Evolutionary conservation across 2,797 vertebrate species (phyloP).

Genomic region (Fistularia tabacaria): DNA sequence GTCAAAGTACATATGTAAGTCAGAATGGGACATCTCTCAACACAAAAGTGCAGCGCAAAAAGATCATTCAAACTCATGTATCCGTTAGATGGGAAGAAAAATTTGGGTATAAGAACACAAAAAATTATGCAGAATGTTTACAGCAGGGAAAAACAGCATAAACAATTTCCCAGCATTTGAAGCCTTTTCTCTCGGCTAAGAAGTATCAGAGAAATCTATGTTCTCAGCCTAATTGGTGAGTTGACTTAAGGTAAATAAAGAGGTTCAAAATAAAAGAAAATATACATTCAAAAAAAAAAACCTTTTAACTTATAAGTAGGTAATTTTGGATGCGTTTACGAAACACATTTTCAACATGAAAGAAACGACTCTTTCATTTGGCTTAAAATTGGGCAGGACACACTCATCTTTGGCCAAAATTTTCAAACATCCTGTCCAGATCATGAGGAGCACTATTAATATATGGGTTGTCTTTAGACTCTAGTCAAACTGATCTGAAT

Average conservation of each 20-base stretch:
- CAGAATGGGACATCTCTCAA: constrained; percentile 47
- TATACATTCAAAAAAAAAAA: not conserved
- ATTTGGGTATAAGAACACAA: constrained; percentile 25
- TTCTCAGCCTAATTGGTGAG: constrained; percentile 29
- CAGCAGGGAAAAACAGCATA: constrained; percentile 16
- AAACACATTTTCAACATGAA: constrained; percentile 13
- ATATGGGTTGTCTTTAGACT: constrained; percentile 9
- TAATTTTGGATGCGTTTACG: constrained; percentile 28
- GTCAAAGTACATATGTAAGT: constrained; percentile 67
- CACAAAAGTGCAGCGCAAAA: constrained; percentile 41
- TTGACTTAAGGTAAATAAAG: constrained; percentile 27
- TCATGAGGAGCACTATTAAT: constrained; percentile 5
- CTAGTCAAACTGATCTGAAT: constrained; percentile 47
- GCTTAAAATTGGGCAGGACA: constrained; percentile 29
- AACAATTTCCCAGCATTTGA: not conserved
- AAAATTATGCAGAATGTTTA: constrained; percentile 17
- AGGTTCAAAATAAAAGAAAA: constrained; percentile 24
- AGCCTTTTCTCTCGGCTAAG: not conserved
- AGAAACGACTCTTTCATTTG: constrained; percentile 24
- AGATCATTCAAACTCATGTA: constrained; percentile 1
- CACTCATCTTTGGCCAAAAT: constrained; percentile 30
- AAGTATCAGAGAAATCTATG: constrained; percentile 11
- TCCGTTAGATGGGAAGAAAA: constrained; percentile 24
- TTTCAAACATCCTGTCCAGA: constrained; percentile 5
- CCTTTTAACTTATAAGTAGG: constrained; percentile 28